phyloP scores from a whole-genome alignment of 2,888 invertebrate species.

The Trachelus stipa region DNA sequence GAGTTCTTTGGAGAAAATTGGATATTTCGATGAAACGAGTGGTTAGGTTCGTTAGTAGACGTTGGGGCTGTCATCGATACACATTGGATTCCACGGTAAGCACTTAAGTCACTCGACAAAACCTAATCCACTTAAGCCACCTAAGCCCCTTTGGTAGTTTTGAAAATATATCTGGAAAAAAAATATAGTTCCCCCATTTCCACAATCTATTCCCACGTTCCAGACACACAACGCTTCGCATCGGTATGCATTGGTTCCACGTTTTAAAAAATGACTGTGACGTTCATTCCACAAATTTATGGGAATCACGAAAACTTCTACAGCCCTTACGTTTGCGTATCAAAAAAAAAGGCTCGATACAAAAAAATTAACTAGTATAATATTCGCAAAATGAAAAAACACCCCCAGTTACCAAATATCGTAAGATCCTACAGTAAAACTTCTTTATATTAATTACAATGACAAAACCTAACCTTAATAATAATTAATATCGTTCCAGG shows the following conservation, averaged over 20 bases:
- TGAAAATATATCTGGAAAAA: background rate
- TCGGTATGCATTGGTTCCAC: background rate
- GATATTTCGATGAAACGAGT: background rate
- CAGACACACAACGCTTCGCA: background rate
- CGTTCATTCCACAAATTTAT: background rate
- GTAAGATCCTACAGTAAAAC: background rate
- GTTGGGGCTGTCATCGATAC: background rate
- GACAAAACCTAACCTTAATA: background rate
- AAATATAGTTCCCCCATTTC: background rate
- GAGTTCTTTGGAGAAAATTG: background rate
- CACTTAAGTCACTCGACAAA: background rate
- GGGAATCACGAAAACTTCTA: background rate
- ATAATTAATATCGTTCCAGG: background rate
- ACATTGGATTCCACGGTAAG: background rate
- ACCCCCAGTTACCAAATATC: no score
- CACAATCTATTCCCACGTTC: background rate
- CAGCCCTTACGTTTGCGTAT: no score
- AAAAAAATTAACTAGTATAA: no score
- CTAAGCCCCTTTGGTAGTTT: background rate
- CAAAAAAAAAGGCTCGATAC: background rate
- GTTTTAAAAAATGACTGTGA: background rate
- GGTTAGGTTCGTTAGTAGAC: background rate
- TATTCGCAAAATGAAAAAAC: no score
- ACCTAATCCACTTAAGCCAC: background rate
- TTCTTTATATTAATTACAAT: background rate